These are phyloP conservation scores for Aplodontia rufa DNA, from an alignment of 2,113 vertebrate species.

Conservation along the genomic window DNA sequence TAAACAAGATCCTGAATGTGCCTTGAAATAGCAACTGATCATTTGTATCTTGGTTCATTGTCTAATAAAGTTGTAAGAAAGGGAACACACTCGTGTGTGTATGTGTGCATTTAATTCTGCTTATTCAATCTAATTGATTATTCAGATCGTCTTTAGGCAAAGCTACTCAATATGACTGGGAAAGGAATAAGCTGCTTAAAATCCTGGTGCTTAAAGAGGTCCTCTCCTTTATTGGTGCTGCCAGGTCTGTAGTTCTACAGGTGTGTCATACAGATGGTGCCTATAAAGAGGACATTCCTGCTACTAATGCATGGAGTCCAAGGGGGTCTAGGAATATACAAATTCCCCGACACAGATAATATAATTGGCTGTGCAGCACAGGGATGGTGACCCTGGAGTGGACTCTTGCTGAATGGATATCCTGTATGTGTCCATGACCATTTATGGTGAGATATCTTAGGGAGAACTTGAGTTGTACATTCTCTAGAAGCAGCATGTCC, in stretches of 20 bases:
- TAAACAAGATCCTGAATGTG: background rate
- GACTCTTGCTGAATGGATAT: background rate
- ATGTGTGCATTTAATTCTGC: background rate
- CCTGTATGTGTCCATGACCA: background rate
- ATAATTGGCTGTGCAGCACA: background rate
- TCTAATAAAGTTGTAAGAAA: background rate
- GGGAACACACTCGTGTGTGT: background rate
- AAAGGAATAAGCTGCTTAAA: background rate
- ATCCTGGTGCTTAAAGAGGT: background rate
- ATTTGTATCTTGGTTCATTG: background rate
- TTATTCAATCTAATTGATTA: background rate
- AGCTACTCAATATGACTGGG: background rate
- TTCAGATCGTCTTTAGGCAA: background rate
- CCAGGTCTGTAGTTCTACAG: background rate
- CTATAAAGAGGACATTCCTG: background rate
- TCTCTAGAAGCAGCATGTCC: background rate
- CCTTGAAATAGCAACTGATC: background rate
- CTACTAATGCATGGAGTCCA: background rate
- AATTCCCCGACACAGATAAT: background rate
- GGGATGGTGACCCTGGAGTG: background rate
- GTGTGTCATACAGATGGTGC: background rate
- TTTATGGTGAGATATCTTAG: background rate
- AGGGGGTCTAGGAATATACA: background rate
- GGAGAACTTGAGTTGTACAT: background rate
- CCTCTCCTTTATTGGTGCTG: background rate